Base-by-base conservation (phyloP, 2,113 vertebrate genomes). In the Podarcis raffonei region DNA sequence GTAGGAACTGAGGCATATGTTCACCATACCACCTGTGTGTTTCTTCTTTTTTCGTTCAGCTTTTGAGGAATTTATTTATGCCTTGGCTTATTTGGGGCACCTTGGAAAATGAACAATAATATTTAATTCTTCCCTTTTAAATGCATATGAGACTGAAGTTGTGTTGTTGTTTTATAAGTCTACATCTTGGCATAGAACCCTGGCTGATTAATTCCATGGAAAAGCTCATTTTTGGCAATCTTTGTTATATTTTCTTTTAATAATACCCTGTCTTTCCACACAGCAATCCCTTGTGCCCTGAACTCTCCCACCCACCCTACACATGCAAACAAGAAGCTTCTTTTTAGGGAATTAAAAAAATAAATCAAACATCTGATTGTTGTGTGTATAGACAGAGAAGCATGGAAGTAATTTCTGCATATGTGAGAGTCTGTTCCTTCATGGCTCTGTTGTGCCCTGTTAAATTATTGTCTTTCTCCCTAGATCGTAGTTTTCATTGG, bases 41-140 rank as follows among this genome's bases (percentile, higher is more conserved):
- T 94, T 88, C 82, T 91, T 39, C 71, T 59, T 92, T 80, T 87
- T 81, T 69, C 76, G 76, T n/a, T 90, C 83, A 68, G 89, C 85
- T 83, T 93, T 95, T 88, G 3, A 35, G 92, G 85, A 94, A 94
- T 95, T 91, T 79, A 69, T 94, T 94, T 94, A 66, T 93, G 74
- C 81, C 92, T 93, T 78, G 90, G 23, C 86, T 92, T 48, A 81
- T 91, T 93, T 94, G 89, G 83, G 92, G 89, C 94, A 79, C 27
- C 93, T 18, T 92, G 87, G 88, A 91, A 95, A 90, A 83, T 25
- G 37, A 90, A 90, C 75, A 6, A 16, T 91, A 90, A 53, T 65
- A 88, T 90, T 91, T 91, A 79, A 91, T 91, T 22, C 39, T 15
- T 92, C 90, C 68, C 62, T 90, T 48, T 85, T 90, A 86, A 94